phyloP scores from a whole-genome alignment of 2,888 invertebrate genomes.

The Cylindroiulus punctatus region DNA sequence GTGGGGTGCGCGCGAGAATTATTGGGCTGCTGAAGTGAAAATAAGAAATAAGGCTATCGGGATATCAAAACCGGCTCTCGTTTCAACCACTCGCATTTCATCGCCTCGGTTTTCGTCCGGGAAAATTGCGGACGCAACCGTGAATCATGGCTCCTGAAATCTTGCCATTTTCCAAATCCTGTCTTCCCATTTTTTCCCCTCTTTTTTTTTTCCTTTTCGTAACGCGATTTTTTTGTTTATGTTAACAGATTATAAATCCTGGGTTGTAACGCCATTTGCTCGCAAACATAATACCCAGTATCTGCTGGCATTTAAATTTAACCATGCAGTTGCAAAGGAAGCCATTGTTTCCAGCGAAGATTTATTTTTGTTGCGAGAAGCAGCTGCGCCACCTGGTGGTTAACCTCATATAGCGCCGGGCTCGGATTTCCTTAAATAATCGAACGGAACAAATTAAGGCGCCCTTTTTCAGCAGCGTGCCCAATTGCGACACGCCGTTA shows the following conservation, averaged over 20 bases:
- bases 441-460: constrained; percentile 38
- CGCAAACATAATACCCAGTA: constrained; percentile 42
- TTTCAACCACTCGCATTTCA: constrained; percentile 33
- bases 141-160: constrained; percentile 28
- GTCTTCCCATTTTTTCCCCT: not conserved
- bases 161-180: constrained; percentile 24
- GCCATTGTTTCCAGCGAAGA: constrained; percentile 22
- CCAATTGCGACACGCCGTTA: constrained; percentile 9
- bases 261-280: constrained; percentile 42
- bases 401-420: constrained; percentile 28
- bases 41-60: constrained; percentile 36
- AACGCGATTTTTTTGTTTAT: constrained; percentile 42
- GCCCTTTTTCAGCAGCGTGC: not conserved
- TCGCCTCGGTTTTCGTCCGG: not conserved
- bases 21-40: constrained; percentile 22
- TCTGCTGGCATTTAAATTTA: constrained; percentile 42
- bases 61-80: constrained; percentile 1
- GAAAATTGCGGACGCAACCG: constrained; percentile 14
- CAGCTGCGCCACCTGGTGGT: constrained; percentile 42
- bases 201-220: not conserved
- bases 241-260: constrained; percentile 42
- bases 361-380: constrained; percentile 29
- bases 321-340: constrained; percentile 34
- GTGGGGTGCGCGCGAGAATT: not conserved
- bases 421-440: constrained; percentile 38